phyloP scores from a whole-genome alignment of 2,888 invertebrate genomes.

The Ptychoptera albimana region DNA sequence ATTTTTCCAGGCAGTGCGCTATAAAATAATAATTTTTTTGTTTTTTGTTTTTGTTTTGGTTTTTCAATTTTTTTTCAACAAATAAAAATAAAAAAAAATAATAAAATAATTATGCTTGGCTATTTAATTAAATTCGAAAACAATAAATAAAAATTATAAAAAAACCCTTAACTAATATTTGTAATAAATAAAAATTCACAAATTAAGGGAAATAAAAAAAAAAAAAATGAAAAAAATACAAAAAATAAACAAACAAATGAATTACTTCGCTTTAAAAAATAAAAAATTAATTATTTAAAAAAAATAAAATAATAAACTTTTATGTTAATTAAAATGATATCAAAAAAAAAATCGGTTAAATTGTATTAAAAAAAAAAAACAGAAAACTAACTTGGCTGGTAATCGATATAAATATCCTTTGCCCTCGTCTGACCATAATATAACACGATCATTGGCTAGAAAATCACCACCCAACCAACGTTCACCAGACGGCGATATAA shows the following conservation, averaged over 20 bases:
- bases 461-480: slow-evolving; percentile 95
- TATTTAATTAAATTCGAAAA: slow-evolving; percentile 2
- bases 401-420: slow-evolving; percentile 90
- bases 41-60: not conserved
- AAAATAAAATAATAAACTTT: too few species aligned
- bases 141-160: slow-evolving; percentile 5
- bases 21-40: slow-evolving; percentile 18
- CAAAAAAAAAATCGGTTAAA: too few species aligned
- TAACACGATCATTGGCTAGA: slow-evolving; percentile 74
- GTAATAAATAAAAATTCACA: too few species aligned
- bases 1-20: slow-evolving; percentile 7
- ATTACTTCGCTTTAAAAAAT: not conserved
- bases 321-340: slow-evolving; percentile 1
- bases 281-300: too few species aligned
- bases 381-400: slow-evolving; percentile 90
- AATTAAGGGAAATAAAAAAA: too few species aligned
- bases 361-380: too few species aligned
- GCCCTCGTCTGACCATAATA: slow-evolving; percentile 93
- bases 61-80: too few species aligned
- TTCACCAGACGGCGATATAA: slow-evolving; percentile 75
- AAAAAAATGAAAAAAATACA: too few species aligned
- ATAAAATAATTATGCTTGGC: not conserved
- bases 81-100: slow-evolving; percentile 4
- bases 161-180: not conserved
- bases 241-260: too few species aligned